Evolutionary conservation across 1,140 invertebrate genomes (phyloP).

Genomic region (Drosophila jambulina): DNA sequence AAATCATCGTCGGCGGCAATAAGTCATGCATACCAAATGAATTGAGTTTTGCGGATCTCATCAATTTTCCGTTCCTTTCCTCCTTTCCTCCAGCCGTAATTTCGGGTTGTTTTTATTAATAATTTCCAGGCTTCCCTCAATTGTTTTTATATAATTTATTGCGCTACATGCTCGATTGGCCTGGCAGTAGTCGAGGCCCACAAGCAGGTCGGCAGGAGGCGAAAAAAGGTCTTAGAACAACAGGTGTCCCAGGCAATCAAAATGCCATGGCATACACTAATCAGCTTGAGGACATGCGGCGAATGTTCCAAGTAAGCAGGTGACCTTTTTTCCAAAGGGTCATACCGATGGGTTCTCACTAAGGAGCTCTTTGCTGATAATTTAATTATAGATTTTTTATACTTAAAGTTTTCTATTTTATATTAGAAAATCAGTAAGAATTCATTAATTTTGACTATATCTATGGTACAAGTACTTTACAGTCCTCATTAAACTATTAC

Average conservation of each 20-base stretch:
- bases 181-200: conserved; percentile 6
- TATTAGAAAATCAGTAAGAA: neutral
- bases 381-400: neutral
- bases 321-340: neutral
- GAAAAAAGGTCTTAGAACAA: conserved; percentile 42
- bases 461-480: neutral
- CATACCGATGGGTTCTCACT: neutral
- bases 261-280: conserved; percentile 53
- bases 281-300: conserved; percentile 52
- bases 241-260: conserved; percentile 64
- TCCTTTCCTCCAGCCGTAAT: neutral
- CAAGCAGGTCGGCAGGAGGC: neutral
- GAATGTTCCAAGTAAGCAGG: conserved; percentile 25
- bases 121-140: conserved; percentile 30
- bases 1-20: conserved; percentile 46
- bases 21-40: conserved; percentile 77
- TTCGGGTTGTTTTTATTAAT: conserved; percentile 44
- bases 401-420: neutral
- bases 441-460: neutral
- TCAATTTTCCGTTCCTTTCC: conserved; percentile 4
- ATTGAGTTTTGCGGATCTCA: conserved; percentile 38
- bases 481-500: neutral
- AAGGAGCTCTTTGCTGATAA: too few relatives aligned
- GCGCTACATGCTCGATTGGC: conserved; percentile 63
- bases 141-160: conserved; percentile 80